Conservation (phyloP, 2,113 vertebrate species). For the Ciconia stormi region DNA sequence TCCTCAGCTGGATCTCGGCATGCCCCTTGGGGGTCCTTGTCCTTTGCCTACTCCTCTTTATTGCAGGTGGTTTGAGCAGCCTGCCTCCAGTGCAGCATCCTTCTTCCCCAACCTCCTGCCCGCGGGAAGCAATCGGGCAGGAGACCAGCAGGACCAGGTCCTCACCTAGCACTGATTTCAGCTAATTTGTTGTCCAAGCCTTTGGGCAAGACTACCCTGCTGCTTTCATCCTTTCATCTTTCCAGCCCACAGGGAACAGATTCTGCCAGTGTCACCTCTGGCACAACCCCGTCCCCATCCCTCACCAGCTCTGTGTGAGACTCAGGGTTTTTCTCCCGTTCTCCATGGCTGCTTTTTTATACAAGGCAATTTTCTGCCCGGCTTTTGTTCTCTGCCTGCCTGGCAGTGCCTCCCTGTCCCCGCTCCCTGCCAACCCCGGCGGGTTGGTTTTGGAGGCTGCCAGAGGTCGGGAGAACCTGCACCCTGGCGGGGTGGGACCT, state of each 20-base stretch:
- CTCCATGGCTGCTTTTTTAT: neutral
- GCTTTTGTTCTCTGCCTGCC: neutral
- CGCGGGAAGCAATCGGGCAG: accelerated
- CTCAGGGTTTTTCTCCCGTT: neutral
- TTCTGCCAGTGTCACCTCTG: accelerated
- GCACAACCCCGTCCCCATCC: accelerated
- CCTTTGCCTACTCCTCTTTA: neutral
- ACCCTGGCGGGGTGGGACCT: no score
- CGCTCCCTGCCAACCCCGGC: accelerated
- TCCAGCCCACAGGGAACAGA: neutral
- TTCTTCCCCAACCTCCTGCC: neutral
- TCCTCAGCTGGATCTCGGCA: neutral
- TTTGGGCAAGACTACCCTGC: neutral
- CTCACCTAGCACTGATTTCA: accelerated
- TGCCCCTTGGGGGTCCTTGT: neutral
- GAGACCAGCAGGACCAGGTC: neutral
- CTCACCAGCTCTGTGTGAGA: accelerated
- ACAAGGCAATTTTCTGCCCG: accelerated
- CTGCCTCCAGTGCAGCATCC: neutral
- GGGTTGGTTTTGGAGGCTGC: neutral
- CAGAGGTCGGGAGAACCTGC: neutral
- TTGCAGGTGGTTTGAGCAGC: accelerated
- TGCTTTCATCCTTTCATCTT: neutral
- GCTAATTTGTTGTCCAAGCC: accelerated
- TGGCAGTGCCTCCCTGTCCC: accelerated